These are phyloP conservation scores for Tetragnatha montana DNA, from an alignment of 2,888 invertebrate species.

Conservation along the genomic window DNA sequence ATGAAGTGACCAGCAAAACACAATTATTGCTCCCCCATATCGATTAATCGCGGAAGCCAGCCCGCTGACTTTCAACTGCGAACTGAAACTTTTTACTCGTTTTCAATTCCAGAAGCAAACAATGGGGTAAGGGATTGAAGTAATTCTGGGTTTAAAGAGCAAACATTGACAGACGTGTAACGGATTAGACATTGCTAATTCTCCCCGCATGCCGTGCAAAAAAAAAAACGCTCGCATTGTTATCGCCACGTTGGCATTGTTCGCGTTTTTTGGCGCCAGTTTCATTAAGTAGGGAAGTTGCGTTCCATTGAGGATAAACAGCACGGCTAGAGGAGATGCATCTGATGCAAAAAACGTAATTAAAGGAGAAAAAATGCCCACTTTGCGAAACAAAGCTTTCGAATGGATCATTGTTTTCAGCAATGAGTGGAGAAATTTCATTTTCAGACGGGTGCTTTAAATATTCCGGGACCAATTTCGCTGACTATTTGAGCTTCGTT, in stretches of 20 bases:
- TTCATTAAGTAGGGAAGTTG: too few species aligned
- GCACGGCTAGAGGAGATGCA: too few species aligned
- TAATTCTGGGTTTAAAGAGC: constrained; percentile 20
- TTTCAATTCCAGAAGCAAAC: constrained; percentile 18
- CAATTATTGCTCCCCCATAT: neutral
- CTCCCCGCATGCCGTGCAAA: neutral
- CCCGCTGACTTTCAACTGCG: constrained; percentile 4
- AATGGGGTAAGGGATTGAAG: constrained; percentile 19
- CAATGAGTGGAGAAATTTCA: too few species aligned
- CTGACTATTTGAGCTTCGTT: too few species aligned
- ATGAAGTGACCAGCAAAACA: too few species aligned
- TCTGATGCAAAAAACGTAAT: too few species aligned
- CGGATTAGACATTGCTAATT: constrained; percentile 15
- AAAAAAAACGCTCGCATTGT: constrained; percentile 15
- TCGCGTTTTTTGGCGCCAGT: neutral
- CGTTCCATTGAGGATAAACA: too few species aligned
- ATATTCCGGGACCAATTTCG: too few species aligned
- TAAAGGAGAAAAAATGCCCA: too few species aligned
- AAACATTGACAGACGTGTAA: constrained; percentile 41
- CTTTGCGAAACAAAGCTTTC: too few species aligned
- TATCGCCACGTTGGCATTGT: neutral
- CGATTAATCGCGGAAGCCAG: neutral
- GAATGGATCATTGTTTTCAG: too few species aligned
- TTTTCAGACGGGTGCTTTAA: too few species aligned
- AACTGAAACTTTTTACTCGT: constrained; percentile 8